Conservation (phyloP, 2,888 invertebrate species). For the Pterobdella sp. region DNA sequence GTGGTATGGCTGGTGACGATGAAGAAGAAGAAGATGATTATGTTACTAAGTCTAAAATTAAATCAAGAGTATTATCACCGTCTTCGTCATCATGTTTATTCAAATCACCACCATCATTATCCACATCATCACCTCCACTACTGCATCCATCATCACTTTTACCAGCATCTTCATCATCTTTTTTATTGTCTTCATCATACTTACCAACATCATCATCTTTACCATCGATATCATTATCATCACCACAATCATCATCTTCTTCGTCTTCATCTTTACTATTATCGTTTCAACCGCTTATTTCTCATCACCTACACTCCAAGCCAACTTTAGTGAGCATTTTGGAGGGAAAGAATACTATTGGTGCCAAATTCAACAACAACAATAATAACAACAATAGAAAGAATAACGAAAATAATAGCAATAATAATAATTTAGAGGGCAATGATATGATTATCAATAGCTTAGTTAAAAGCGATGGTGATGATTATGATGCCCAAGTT, state of each 20-base stretch:
- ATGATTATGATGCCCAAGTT: neutral
- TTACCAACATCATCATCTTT: conserved; percentile 18
- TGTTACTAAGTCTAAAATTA: neutral
- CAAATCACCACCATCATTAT: neutral
- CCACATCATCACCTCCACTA: neutral
- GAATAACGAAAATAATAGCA: neutral
- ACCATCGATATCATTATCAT: conserved; percentile 10
- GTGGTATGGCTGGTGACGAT: neutral
- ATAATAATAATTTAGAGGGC: neutral
- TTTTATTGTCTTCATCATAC: neutral
- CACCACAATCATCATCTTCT: conserved; percentile 17
- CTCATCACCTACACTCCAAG: neutral
- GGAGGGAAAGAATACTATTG: neutral
- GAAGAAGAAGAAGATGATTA: neutral
- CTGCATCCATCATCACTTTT: conserved; percentile 5
- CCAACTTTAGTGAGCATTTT: neutral
- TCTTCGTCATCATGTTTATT: neutral
- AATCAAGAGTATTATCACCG: neutral
- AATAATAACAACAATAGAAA: neutral
- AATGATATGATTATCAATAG: neutral
- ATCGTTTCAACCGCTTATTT: neutral
- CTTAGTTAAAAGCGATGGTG: neutral
- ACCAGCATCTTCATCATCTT: conserved; percentile 10
- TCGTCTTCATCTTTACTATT: conserved; percentile 10
- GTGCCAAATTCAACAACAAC: neutral